phyloP scores from a whole-genome alignment of 2,797 vertebrate genomes.

The Pangasius sanitwongsei region DNA sequence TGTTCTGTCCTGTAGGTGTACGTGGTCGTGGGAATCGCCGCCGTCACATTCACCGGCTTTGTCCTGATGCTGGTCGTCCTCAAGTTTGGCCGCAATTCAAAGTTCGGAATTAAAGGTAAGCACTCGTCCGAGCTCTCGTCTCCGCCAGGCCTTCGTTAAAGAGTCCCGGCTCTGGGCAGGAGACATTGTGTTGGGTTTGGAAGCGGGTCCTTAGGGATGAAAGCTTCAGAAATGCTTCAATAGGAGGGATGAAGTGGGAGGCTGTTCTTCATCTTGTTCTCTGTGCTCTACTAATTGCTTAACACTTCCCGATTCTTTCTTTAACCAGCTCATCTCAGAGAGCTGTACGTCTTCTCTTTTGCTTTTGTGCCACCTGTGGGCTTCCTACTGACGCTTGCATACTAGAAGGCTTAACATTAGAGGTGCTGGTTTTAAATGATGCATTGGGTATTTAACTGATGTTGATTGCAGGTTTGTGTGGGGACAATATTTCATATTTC shows the following conservation, averaged over 20 bases:
- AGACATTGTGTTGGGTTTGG: slow-evolving; percentile 48
- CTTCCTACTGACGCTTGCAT: neutral
- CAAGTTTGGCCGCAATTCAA: slow-evolving; percentile 96
- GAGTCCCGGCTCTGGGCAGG: slow-evolving; percentile 33
- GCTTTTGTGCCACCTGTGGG: neutral
- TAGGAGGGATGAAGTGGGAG: slow-evolving; percentile 38
- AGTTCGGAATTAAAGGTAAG: slow-evolving; percentile 99
- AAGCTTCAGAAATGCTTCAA: slow-evolving; percentile 36
- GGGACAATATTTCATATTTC: neutral
- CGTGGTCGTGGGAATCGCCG: slow-evolving; percentile 94
- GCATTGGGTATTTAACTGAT: neutral
- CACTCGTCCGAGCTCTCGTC: slow-evolving; percentile 36
- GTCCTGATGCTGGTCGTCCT: slow-evolving; percentile 93
- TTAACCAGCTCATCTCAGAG: slow-evolving; percentile 33
- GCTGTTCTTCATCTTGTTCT: slow-evolving; percentile 49
- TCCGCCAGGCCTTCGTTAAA: slow-evolving; percentile 50
- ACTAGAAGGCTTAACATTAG: neutral
- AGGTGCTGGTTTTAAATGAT: neutral
- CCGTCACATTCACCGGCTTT: slow-evolving; percentile 91
- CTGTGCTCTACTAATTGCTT: slow-evolving; percentile 54
- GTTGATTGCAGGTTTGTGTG: neutral
- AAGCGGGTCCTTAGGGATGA: slow-evolving; percentile 38
- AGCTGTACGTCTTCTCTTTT: slow-evolving; percentile 16
- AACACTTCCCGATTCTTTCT: slow-evolving; percentile 43
- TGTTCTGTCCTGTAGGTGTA: slow-evolving; percentile 80